Conservation (phyloP, 2,113 vertebrate genomes). For the Dipodomys stephensi region DNA sequence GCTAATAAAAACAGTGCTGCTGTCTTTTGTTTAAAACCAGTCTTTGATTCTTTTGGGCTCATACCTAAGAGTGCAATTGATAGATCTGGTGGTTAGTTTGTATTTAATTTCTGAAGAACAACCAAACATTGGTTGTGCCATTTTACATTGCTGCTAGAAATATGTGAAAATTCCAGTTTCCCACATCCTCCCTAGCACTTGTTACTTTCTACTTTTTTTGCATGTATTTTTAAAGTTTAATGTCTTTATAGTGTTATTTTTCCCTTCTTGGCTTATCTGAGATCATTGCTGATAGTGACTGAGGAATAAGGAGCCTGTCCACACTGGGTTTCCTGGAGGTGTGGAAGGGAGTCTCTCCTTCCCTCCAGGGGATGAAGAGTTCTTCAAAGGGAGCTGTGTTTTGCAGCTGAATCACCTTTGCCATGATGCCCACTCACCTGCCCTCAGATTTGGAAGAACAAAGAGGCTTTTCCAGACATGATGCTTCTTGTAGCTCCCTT, state of each 20-base stretch:
- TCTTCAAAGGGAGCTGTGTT: background rate
- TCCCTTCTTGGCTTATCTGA: background rate
- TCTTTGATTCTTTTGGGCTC: background rate
- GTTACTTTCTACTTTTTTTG: background rate
- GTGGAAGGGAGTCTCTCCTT: background rate
- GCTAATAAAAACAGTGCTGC: background rate
- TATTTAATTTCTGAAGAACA: background rate
- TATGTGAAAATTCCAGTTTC: background rate
- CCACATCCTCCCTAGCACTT: background rate
- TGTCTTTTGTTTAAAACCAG: background rate
- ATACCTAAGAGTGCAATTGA: background rate
- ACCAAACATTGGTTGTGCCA: background rate
- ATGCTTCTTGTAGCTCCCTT: background rate
- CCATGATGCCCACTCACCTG: too few species aligned
- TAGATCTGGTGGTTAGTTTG: background rate
- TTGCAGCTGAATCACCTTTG: too few species aligned
- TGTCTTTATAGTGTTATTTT: background rate
- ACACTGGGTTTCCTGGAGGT: background rate
- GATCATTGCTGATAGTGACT: background rate
- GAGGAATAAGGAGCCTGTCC: background rate
- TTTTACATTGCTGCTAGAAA: background rate
- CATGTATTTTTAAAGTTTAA: background rate
- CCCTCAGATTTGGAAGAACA: background rate
- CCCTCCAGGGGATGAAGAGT: background rate
- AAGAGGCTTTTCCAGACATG: background rate